phyloP scores from a whole-genome alignment of 2,888 invertebrate species.

The Folsomia manolachei region DNA sequence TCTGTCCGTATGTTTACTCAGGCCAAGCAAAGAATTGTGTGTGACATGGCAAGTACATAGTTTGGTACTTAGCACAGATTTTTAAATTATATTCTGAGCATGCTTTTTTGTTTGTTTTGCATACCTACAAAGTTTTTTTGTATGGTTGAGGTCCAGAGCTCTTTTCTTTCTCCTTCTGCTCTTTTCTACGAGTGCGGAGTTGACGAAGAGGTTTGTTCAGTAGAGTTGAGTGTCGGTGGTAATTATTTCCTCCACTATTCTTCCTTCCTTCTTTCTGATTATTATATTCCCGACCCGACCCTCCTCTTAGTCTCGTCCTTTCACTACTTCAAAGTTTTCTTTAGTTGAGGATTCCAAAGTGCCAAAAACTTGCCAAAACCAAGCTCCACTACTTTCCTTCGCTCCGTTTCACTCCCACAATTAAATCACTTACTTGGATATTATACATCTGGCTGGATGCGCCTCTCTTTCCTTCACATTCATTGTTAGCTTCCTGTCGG shows the following conservation, averaged over 20 bases:
- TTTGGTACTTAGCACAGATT: neutral
- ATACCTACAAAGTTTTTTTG: neutral
- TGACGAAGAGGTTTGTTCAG: neutral
- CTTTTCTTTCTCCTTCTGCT: no score
- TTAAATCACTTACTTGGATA: slow-evolving; percentile 9
- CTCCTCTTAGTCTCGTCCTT: neutral
- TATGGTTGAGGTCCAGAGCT: neutral
- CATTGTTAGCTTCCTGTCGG: neutral
- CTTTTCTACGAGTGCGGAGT: neutral
- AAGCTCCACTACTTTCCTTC: neutral
- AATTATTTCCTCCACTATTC: neutral
- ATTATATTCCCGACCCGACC: no score
- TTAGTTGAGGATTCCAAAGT: neutral
- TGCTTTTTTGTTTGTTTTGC: slow-evolving; percentile 3
- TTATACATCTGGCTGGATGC: slow-evolving; percentile 8
- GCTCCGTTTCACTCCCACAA: slow-evolving; percentile 6
- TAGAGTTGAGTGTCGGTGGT: slow-evolving; percentile 1
- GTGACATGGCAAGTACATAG: neutral
- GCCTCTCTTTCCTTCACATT: neutral
- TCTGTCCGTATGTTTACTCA: no score
- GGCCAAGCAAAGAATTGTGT: no score
- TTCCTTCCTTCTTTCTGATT: slow-evolving; percentile 8
- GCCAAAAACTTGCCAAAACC: slow-evolving; percentile 3
- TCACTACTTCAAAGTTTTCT: neutral
- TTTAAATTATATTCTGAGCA: neutral